phyloP scores from a whole-genome alignment of 2,888 invertebrate species.

The Ceratothoa steindachneri region DNA sequence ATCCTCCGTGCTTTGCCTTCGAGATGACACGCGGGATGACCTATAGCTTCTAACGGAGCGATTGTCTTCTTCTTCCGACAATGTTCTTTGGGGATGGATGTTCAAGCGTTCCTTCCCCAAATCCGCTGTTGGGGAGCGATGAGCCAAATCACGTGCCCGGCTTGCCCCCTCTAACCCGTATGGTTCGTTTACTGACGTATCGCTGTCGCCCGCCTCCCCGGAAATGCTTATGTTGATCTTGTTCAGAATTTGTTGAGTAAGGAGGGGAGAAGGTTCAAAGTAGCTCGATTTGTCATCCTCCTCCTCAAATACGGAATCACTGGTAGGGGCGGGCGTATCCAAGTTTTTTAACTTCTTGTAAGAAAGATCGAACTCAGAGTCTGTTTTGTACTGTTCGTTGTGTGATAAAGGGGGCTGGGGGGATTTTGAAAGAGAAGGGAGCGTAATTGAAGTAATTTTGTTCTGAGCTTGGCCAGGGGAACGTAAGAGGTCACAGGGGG shows the following conservation, averaged over 20 bases:
- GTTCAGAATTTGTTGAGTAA: constrained; percentile 26
- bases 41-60: constrained; percentile 81
- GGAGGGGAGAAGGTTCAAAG: constrained; percentile 18
- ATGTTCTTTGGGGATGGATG: constrained; percentile 49
- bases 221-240: constrained; percentile 38
- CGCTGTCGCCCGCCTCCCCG: constrained; percentile 47
- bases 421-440: neutral
- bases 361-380: constrained; percentile 22
- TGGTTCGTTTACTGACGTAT: constrained; percentile 39
- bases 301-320: constrained; percentile 8
- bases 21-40: constrained; percentile 77
- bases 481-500: constrained; percentile 31
- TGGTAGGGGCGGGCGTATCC: constrained; percentile 47
- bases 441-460: neutral
- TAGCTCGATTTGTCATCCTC: neutral
- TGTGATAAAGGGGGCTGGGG: neutral
- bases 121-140: constrained; percentile 43
- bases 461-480: constrained; percentile 42
- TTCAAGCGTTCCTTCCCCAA: constrained; percentile 24
- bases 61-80: constrained; percentile 68
- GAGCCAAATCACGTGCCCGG: constrained; percentile 20
- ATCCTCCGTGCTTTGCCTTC: constrained; percentile 78
- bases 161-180: constrained; percentile 26
- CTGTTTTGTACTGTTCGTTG: constrained; percentile 19
- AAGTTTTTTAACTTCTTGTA: constrained; percentile 44